Conservation (phyloP, 2,888 invertebrate species). For the Lingula anatina region DNA sequence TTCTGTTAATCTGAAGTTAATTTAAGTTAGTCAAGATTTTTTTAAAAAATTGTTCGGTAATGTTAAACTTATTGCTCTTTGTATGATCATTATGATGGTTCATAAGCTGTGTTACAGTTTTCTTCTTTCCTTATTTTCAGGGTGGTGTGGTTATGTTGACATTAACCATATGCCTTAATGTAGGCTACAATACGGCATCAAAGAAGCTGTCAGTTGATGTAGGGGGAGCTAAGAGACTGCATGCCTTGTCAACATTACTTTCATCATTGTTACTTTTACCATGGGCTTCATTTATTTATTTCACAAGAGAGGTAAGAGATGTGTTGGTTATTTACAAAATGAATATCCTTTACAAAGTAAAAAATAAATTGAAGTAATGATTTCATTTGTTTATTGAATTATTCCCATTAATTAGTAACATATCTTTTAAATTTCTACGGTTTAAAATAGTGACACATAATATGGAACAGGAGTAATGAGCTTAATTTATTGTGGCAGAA, state of each 20-base stretch:
- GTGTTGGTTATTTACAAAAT: neutral
- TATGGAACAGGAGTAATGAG: too few relatives aligned
- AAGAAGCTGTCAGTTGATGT: constrained; percentile 56
- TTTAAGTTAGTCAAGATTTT: too few relatives aligned
- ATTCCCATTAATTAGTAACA: too few relatives aligned
- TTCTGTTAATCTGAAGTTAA: neutral
- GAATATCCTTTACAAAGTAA: neutral
- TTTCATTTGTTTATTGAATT: too few relatives aligned
- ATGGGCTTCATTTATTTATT: constrained; percentile 51
- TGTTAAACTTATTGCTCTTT: too few relatives aligned
- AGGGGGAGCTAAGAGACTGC: constrained; percentile 56
- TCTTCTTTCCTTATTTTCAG: constrained; percentile 24
- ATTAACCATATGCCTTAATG: constrained; percentile 51
- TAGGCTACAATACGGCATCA: constrained; percentile 51
- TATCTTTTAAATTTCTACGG: too few relatives aligned
- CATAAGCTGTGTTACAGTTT: neutral
- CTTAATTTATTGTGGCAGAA: too few relatives aligned
- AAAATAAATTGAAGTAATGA: too few relatives aligned
- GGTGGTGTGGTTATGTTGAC: constrained; percentile 56
- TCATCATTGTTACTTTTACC: constrained; percentile 53
- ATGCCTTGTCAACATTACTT: constrained; percentile 54
- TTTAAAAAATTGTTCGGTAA: too few relatives aligned
- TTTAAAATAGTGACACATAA: too few relatives aligned
- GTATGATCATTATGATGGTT: too few relatives aligned
- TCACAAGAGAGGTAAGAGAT: constrained; percentile 46